Evolutionary conservation across 2,797 vertebrate genomes (phyloP).

Genomic region (Margarornis squamiger): DNA sequence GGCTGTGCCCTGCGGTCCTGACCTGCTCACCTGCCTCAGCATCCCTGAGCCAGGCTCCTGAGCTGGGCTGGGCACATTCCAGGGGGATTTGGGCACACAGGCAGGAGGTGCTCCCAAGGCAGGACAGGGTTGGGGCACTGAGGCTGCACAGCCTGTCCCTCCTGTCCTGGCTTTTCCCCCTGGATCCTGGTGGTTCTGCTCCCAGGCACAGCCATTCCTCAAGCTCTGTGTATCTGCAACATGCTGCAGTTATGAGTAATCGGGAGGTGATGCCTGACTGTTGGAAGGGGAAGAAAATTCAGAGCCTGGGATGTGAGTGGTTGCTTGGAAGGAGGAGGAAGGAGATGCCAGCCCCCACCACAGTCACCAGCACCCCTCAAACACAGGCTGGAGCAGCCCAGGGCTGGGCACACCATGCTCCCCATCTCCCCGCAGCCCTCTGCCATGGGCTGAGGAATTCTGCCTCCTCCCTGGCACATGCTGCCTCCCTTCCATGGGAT

Average conservation of each 20-base stretch:
- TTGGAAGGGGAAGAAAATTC: not conserved
- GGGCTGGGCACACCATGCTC: fast-evolving
- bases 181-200: not conserved
- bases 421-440: not conserved
- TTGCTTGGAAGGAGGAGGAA: not conserved
- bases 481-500: not conserved
- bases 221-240: not conserved
- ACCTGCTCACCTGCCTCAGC: not conserved
- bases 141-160: not conserved
- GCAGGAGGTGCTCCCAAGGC: not conserved
- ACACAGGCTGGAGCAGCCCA: fast-evolving
- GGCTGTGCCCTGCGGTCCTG: not conserved
- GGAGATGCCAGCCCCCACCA: not conserved
- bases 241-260: slow-evolving; percentile 61
- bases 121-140: not conserved
- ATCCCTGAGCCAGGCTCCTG: fast-evolving
- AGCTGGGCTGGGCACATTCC: not conserved
- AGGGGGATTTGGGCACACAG: fast-evolving
- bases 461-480: not conserved
- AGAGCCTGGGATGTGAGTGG: not conserved
- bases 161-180: fast-evolving
- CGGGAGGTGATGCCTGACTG: not conserved
- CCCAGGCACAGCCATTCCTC: not conserved
- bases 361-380: not conserved
- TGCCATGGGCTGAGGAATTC: not conserved